Base-by-base conservation (phyloP, 1,140 invertebrate genomes). In the Cyrtorhinus lividipennis region DNA sequence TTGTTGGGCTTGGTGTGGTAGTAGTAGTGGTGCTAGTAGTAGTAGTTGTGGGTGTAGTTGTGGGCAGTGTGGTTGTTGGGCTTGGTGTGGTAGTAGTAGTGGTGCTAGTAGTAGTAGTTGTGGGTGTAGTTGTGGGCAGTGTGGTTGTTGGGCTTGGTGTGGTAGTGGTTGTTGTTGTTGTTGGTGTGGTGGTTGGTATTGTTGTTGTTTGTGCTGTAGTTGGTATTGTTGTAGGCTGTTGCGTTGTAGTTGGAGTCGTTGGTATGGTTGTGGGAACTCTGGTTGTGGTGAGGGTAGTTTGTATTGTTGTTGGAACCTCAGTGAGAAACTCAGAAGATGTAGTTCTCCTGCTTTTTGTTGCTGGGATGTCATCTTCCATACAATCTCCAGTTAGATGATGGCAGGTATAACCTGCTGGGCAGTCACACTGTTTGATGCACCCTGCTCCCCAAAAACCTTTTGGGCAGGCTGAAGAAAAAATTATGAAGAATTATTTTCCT, bases 381-480 rank as follows among this genome's bases (percentile, higher is more conserved):
- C 87, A 89, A 22, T 77, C 75, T 5, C 87, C 87, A 66, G 80
- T 79, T 59, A 81, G 80, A 0, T 87, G 85, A 70, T 91, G 86
- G 69, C 88, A 91, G 1, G 76, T 79, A 1, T 85, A 85, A 26
- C 79, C 81, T 69, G 90, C 86, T 65, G 81, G 77, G 69, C 90
- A 92, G 64, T 85, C 79, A 70, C 88, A 92, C 1, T 82, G 75
- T 63, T 82, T 74, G 80, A 90, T 86, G 70, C 91, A 94, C 70
- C 91, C 86, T 63, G 89, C 83, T 24, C 91, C 91, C 73, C 82
- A 92, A 72, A 88, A 91, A 56, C 90, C 90, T 70, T 89, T 87
- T 0, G 88, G 88, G 68, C 91, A 94, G 64, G 88, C 87, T 88
- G 71, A 38, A 76, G 73, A 65, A 22, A 44, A 66, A 2, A 58